Evolutionary conservation across 1,140 invertebrate species (phyloP), one percentile per base, ranked within the genome.

Genomic region (Drosophila pseudoananassae): DNA sequence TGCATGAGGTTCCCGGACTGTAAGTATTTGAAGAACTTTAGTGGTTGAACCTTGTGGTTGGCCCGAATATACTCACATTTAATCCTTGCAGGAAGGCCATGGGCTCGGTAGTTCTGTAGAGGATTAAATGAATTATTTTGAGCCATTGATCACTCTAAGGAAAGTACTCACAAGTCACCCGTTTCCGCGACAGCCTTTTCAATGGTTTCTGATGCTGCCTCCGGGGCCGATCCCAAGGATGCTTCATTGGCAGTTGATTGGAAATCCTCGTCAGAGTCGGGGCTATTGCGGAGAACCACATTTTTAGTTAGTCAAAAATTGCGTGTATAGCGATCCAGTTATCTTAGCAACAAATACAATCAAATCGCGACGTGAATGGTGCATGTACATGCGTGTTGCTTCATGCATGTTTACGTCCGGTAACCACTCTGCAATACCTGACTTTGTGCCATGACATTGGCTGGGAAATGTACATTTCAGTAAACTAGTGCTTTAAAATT

Each of bases 81-180:
- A 91, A 47, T 36, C 85, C 90, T 61, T 91, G 84, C 7, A 91
- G 72, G 60, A 68, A 91, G 31, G 89, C 69, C 75, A 85, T 58
- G 1, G 81, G 74, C 20, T 91, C 90, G 20, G 72, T 72, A 20
- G 55, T 53, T 27, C 90, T 91, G 40, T 9, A 0, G 15, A 38
- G 1, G 3, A 36, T 29, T 10, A 46, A 36, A 17, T 2, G 36
- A 31, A n/a, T 36, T 25, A 60, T 17, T 33, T 10, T 40, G 27
- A 6, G 3, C 9, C 25, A 25, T 0, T n/a, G 25, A 36, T 31
- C 68, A 81, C 27, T 33, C 80, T 33, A 55, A 23, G 29, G 12
- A 4, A 14, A 14, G 6, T 38, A 75, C 71, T 64, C 27, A 74
- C 71, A 49, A 14, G 25, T 70, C 66, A 15, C 29, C 51, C 5